Base-by-base conservation (phyloP, 2,113 vertebrate species). In the Regulus satrapa region DNA sequence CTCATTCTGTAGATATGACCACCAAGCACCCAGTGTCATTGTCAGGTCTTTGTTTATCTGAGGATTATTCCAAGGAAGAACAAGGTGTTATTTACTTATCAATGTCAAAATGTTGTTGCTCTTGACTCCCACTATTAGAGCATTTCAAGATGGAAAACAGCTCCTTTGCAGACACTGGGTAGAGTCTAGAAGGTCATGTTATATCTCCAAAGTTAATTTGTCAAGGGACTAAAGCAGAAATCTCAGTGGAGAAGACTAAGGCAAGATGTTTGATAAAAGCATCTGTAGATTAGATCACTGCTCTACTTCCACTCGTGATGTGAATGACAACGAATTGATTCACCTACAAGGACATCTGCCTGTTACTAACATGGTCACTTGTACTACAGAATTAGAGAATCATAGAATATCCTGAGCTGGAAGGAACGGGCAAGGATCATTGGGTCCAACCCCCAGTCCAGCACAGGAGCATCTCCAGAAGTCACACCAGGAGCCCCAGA, bases 161-260 rank as follows among this genome's bases (percentile, higher is more conserved):
- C 6, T 54, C 28, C 18, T 81, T 79, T 93, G 58, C 43, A 66
- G 43, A 31, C 14, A 29, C 4, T 52, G 25, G 23, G 5, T 64
- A 62, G 31, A 5, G 18, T 36, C 51, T 88, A 76, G 46, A 80
- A 82, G 59, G 31, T 88, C 36, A 38, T 29, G 7, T 67, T 63
- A 36, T 41, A 81, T 17, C 20, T 95, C 93, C 56, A 90, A 85
- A 67, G 46, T 88, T 80, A 73, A 95, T 92, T 92, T 90, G 63
- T 8, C 43, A 85, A 73, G 46, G 10, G 8, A 79, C 32, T 74
- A 74, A 93, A 88, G 34, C 21, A 92, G 43, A 68, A 89, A 86
- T 24, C 68, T 93, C 24, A 41, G 26, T 58, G 26, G 14, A 88
- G 69, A 54, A 85, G 43, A 81, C 54, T 46, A 41, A 83, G 32